Base-by-base conservation (phyloP, 2,888 invertebrate species). In the Portevinia maculata region DNA sequence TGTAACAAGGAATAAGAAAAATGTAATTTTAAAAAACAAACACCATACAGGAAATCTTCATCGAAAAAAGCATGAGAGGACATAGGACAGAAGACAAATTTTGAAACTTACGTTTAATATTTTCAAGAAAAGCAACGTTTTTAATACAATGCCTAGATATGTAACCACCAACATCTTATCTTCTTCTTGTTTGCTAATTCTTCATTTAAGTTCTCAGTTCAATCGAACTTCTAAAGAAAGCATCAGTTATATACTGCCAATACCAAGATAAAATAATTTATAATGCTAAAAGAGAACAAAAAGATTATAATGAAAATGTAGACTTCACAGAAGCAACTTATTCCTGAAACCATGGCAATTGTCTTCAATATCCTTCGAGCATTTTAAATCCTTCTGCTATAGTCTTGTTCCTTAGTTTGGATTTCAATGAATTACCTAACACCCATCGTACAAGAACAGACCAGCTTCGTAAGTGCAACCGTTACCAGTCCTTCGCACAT, bases 331-430 rank as follows among this genome's bases (percentile, higher is more conserved):
- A 52, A 52, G 3, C 39, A 44, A 19, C 52, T 41, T 19, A 30
- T 50, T 50, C 28, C 19, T 24, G 21, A 46, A 34, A 21, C 17
- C 34, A 24, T 67, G 24, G 7, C 44, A 67, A 55, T 67, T 55
- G 55, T 67, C 55, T 55, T 24, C 53, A 53, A 34, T 55, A 44
- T 67, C 44, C 52, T 39, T 65, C 34, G n/a, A 32, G 2, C 65
- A 15, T 30, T 65, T 65, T 19, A 50, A 28, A 28, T n/a, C 52
- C 64, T 64, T 28, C n/a, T 1, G 41, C 15, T 13, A 8, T 4
- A n/a, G 3, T 28, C 6, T 7, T 13, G 3, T 11, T 15, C 15
- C 17, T 19, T 19, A 13, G 17, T 11, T 41, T 24, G 24, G 2
- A 24, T 24, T 19, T 19, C 44, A 19, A 41, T 28, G 9, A 41